phyloP scores from a whole-genome alignment of 2,888 invertebrate species.

The Mamestra brassicae region DNA sequence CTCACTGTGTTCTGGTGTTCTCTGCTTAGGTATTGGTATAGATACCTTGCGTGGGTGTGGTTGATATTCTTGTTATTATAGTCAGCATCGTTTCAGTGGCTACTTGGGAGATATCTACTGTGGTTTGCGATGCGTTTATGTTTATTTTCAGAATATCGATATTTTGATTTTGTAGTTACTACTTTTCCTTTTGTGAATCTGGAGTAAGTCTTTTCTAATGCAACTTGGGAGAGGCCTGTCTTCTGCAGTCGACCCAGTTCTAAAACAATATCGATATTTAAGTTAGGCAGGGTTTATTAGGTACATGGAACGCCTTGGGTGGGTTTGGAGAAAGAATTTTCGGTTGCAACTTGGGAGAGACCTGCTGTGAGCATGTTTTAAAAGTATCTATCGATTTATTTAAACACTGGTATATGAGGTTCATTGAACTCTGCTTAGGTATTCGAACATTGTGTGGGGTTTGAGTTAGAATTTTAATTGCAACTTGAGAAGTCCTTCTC shows the following conservation, averaged over 20 bases:
- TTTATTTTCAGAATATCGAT: not conserved
- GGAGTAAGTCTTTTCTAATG: not conserved
- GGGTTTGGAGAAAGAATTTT: not conserved
- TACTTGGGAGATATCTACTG: conserved; percentile 17
- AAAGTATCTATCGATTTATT: not conserved
- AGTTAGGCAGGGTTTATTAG: not conserved
- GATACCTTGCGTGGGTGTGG: not conserved
- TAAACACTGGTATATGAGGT: not conserved
- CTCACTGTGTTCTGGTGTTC: not conserved
- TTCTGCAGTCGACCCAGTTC: not conserved
- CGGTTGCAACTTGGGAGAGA: conserved; percentile 26
- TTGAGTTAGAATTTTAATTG: not conserved
- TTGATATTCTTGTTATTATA: not conserved
- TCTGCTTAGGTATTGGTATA: not conserved
- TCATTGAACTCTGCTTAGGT: not conserved
- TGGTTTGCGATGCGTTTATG: too few relatives aligned
- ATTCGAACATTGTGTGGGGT: not conserved
- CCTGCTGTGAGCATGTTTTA: conserved; percentile 10
- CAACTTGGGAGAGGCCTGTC: not conserved
- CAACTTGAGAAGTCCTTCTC: not conserved
- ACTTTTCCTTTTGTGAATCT: not conserved
- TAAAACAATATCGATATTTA: not conserved
- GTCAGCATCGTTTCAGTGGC: not conserved
- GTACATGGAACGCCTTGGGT: not conserved
- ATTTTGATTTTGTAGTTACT: not conserved